Evolutionary conservation across 2,888 invertebrate species (phyloP).

Genomic region (Drosophila lutescens): DNA sequence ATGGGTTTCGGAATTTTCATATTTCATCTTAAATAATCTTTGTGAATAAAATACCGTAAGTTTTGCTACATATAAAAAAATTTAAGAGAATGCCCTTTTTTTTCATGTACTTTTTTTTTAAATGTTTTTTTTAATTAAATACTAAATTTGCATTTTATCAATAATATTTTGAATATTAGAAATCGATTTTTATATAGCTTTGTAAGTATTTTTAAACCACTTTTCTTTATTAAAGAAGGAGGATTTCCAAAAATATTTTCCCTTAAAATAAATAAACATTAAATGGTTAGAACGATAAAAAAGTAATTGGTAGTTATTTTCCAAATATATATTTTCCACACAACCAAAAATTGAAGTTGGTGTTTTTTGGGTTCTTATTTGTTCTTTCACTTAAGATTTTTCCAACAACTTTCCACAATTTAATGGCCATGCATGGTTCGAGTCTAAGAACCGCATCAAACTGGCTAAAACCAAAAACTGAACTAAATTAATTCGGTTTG

Average conservation of each 20-base stretch:
- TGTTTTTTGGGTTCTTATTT: background rate
- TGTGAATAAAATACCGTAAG: background rate
- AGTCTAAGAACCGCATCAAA: constrained; percentile 51
- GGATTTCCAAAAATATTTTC: too few relatives aligned
- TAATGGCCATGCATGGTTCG: background rate
- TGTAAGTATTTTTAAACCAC: too few relatives aligned
- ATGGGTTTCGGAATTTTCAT: background rate
- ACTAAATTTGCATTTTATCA: too few relatives aligned
- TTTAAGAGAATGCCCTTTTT: too few relatives aligned
- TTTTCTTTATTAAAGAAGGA: too few relatives aligned
- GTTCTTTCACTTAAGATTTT: background rate
- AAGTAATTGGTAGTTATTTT: too few relatives aligned
- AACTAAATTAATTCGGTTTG: constrained; percentile 1
- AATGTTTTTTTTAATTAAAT: too few relatives aligned
- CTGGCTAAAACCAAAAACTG: constrained; percentile 44
- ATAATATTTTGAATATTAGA: too few relatives aligned
- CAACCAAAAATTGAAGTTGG: background rate
- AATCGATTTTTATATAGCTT: too few relatives aligned
- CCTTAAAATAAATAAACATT: too few relatives aligned
- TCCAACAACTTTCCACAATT: background rate
- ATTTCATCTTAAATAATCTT: background rate
- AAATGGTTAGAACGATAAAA: too few relatives aligned
- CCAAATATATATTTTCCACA: background rate
- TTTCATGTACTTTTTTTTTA: too few relatives aligned
- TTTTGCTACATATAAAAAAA: background rate